Conservation (phyloP, 2,888 invertebrate genomes). For the Herminia tarsipennalis region DNA sequence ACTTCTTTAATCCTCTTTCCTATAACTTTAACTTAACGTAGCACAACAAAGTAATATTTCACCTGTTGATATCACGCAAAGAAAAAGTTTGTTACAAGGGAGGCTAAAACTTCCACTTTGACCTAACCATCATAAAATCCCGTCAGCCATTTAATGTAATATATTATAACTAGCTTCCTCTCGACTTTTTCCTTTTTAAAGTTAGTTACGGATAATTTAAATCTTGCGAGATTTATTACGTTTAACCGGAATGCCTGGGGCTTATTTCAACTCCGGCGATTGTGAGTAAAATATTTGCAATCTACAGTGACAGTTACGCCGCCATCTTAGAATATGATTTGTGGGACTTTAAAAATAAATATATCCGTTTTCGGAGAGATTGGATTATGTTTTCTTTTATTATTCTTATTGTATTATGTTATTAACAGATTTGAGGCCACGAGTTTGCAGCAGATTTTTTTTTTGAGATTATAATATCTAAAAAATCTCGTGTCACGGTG, state of each 20-base stretch:
- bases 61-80: not conserved
- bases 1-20: too few species aligned
- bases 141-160: too few species aligned
- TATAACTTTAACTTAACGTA: too few species aligned
- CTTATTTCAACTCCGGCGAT: slow-evolving; percentile 1
- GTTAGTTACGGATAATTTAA: not conserved
- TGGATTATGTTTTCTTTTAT: too few species aligned
- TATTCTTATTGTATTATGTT: too few species aligned
- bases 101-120: too few species aligned
- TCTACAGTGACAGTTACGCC: slow-evolving; percentile 15
- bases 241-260: not conserved
- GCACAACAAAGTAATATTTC: not conserved
- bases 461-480: too few species aligned
- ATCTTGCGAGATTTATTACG: slow-evolving; percentile 1
- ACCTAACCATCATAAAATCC: too few species aligned
- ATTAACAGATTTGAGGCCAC: not conserved
- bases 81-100: too few species aligned
- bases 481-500: too few species aligned
- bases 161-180: too few species aligned
- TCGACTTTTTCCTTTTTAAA: not conserved
- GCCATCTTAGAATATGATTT: slow-evolving; percentile 26
- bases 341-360: not conserved
- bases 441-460: not conserved
- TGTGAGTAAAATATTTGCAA: slow-evolving; percentile 18
- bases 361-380: not conserved